Evolutionary conservation across 2,888 invertebrate species (phyloP), one percentile per base, ranked within the genome.

Genomic region (Oxyscelio sp.): DNA sequence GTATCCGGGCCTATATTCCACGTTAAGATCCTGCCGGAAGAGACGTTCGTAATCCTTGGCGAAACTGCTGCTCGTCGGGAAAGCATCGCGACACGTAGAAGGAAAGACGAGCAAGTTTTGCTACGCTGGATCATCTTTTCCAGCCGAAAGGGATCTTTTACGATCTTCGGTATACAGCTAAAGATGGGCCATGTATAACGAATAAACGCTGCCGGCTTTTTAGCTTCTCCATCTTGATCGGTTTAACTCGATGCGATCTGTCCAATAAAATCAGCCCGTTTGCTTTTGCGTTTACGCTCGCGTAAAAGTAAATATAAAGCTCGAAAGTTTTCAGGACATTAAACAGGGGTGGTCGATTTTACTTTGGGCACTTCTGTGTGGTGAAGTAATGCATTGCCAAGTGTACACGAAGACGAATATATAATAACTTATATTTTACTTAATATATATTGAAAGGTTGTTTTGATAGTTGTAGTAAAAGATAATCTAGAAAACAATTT

Each of bases 271-370:
- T 92, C 90, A 87, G 86, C 87, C 85, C 87, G 79, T 89, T 90
- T 87, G 86, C 89, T 88, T 90, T 90, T 89, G 89, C 89, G 86
- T 92, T 93, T 93, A 92, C 91, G 91, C 89, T 86, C 90, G 89
- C 91, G 91, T 92, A 92, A 92, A 93, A 92, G 90, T 90, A 93
- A 92, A 92, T 92, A 92, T 92, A 92, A 92, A 93, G 91, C 91
- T 88, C 84, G 89, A 81, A 88, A 90, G 87, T 93, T 93, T 93
- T 90, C 91, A 87, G 90, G 85, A 88, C 93, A 90, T 92, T 93
- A 92, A 93, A 78, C 89, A 86, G 74, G 81, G 83, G 71, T 61
- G 70, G 83, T n/a, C n/a, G n/a, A n/a, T n/a, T n/a, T n/a, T n/a
- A n/a, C n/a, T n/a, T n/a, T n/a, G n/a, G n/a, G n/a, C n/a, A n/a